Evolutionary conservation across 2,888 invertebrate species (phyloP).

Genomic region (Eubasilissa splendida): DNA sequence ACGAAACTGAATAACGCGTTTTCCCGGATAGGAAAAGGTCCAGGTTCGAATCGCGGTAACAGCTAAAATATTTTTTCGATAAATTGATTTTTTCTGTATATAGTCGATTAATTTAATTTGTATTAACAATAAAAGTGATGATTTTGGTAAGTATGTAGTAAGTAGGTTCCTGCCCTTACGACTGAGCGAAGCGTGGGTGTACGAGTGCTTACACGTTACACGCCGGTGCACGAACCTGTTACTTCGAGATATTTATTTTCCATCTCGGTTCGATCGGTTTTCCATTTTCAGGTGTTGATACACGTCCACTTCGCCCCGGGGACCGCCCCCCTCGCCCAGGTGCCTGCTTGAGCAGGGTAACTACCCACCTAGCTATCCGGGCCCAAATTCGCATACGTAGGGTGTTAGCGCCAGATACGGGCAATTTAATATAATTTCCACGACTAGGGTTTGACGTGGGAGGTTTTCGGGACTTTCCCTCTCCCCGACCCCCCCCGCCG

Average conservation of each 20-base stretch:
- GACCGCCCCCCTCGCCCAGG: background rate
- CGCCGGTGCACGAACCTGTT: conserved; percentile 6
- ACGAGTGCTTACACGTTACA: no score
- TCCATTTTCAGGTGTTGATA: conserved; percentile 37
- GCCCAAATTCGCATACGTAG: conserved; percentile 53
- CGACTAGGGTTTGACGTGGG: conserved; percentile 54
- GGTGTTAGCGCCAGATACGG: conserved; percentile 56
- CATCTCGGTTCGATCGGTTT: conserved; percentile 23
- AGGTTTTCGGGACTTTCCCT: conserved; percentile 49
- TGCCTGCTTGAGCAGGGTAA: conserved; percentile 57
- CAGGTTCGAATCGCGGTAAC: no score
- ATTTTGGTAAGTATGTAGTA: no score
- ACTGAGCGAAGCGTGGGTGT: no score
- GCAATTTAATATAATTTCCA: conserved; percentile 59
- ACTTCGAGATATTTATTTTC: conserved; percentile 35
- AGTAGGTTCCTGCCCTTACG: no score
- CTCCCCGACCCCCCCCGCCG: background rate
- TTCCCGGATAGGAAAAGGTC: no score
- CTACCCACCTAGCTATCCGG: conserved; percentile 57
- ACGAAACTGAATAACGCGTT: no score
- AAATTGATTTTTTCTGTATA: no score
- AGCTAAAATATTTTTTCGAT: no score
- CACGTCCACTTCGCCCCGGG: conserved; percentile 20
- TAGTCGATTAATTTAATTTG: no score
- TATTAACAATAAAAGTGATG: no score